A percentile compares a stretch with the other conserved stretches of the same genome.
Conservation (phyloP, 2,888 invertebrate species). For the Philaethria dido region DNA sequence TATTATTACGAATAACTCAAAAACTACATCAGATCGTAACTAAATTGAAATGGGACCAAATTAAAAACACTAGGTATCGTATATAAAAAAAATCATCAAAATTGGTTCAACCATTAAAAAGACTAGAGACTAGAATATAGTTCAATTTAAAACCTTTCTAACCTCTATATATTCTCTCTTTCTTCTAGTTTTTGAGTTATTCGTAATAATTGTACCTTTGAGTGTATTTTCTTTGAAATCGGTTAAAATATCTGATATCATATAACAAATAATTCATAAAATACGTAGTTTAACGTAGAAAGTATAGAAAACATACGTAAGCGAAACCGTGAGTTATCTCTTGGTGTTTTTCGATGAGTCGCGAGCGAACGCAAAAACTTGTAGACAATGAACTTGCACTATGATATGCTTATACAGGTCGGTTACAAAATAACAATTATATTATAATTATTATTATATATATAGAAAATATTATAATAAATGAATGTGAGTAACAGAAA, state of each 20-base stretch:
- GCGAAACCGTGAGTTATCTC: constrained; percentile 71
- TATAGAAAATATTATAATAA: background rate
- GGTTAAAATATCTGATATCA: background rate
- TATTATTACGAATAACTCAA: too few relatives aligned
- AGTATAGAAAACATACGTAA: constrained; percentile 56
- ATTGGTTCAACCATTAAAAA: too few relatives aligned
- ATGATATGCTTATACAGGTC: constrained; percentile 53
- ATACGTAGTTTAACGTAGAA: constrained; percentile 48
- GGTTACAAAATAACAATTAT: constrained; percentile 40
- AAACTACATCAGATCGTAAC: too few relatives aligned
- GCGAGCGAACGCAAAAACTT: constrained; percentile 63
- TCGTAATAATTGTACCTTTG: too few relatives aligned
- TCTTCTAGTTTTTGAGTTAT: too few relatives aligned
- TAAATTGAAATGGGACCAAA: too few relatives aligned
- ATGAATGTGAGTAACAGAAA: background rate
- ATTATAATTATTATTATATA: background rate
- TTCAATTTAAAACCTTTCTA: too few relatives aligned
- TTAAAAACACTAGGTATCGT: too few relatives aligned
- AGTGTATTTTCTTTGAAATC: too few relatives aligned
- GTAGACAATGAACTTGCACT: constrained; percentile 72
- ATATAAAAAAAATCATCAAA: too few relatives aligned
- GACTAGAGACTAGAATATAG: too few relatives aligned
- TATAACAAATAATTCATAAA: background rate
- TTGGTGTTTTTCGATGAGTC: constrained; percentile 59
- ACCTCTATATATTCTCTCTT: too few relatives aligned